Percentiles rank a stretch among this genome's conserved stretches.
phyloP scores from a whole-genome alignment of 2,888 invertebrate species.

The Pollenia griseotomentosa region DNA sequence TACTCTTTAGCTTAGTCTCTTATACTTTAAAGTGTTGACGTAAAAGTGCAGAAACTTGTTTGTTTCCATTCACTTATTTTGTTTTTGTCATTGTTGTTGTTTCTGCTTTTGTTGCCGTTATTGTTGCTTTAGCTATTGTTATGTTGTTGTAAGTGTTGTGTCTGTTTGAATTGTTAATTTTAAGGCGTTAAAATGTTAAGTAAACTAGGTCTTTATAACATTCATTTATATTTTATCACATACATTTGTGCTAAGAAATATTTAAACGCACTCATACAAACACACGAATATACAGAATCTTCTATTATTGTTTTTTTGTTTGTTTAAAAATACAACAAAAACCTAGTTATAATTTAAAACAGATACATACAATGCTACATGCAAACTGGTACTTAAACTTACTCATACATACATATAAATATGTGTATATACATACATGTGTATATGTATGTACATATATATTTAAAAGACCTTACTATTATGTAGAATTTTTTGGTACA shows the following conservation, averaged over 20 bases:
- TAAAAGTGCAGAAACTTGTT: slow-evolving; percentile 69
- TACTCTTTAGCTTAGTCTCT: background rate
- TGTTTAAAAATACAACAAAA: slow-evolving; percentile 26
- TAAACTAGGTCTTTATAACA: slow-evolving; percentile 72
- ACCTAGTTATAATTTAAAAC: background rate
- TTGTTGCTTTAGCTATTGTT: slow-evolving; percentile 41
- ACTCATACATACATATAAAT: background rate
- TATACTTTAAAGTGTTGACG: slow-evolving; percentile 69
- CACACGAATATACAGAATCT: background rate
- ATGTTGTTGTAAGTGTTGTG: slow-evolving; percentile 48
- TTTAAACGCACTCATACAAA: slow-evolving; percentile 11
- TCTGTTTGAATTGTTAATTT: slow-evolving; percentile 74
- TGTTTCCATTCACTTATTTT: slow-evolving; percentile 42
- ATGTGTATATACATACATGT: background rate
- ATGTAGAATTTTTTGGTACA: slow-evolving; percentile 18
- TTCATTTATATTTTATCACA: slow-evolving; percentile 68
- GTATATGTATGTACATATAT: background rate
- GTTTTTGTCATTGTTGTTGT: background rate
- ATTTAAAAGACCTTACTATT: background rate
- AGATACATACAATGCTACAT: background rate
- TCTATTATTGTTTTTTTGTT: background rate
- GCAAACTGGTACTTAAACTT: background rate
- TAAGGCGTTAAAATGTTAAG: slow-evolving; percentile 73
- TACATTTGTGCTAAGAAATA: slow-evolving; percentile 39
- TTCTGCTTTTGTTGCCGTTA: slow-evolving; percentile 8